Base-by-base conservation (phyloP, 2,113 vertebrate species). In the Diphyllodes magnificus region DNA sequence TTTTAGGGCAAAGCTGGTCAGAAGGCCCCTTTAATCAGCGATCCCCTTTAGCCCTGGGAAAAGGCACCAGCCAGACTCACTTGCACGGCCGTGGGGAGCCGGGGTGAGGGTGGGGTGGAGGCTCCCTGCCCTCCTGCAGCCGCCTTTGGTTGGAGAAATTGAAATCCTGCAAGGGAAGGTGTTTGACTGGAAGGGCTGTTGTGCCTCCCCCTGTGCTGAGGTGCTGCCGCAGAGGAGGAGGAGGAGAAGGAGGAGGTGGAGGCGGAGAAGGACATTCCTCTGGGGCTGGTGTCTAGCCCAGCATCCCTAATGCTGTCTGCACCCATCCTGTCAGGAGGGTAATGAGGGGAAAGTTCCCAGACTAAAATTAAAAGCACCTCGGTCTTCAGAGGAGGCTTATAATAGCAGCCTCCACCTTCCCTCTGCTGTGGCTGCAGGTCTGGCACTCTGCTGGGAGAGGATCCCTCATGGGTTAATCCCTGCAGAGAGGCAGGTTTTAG, bases 261-360 rank as follows among this genome's bases (percentile, higher is more conserved):
- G n/a, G 57, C 57, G 86, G 82, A 71, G 57, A 30, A 82, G 24
- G 53, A 94, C 94, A 97, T 97, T 97, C 97, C 95, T 95, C 90
- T 93, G 95, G 82, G 96, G 85, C 82, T 25, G 44, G 70, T 95
- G 96, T 95, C 94, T 96, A 97, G 90, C 96, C 92, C 95, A 96
- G 95, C 95, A 54, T 97, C 95, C 91, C 82, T 96, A 97, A 96
- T 95, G 95, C 93, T 98, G 97, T 98, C 97, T 95, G 88, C 81
- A 64, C 87, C 89, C 92, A 97, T 98, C 88, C 92, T 94, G 96
- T 98, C 97, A 97, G 54, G 56, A 95, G 86, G 84, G 83, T 96
- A 97, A 96, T 98, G 96, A 97, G 61, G 95, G 93, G 95, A 97
- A 97, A 97, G 86, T 92, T 97, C 95, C 96, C 93, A 97, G 94